phyloP scores from a whole-genome alignment of 2,888 invertebrate species.

The Drosophila algonquin region DNA sequence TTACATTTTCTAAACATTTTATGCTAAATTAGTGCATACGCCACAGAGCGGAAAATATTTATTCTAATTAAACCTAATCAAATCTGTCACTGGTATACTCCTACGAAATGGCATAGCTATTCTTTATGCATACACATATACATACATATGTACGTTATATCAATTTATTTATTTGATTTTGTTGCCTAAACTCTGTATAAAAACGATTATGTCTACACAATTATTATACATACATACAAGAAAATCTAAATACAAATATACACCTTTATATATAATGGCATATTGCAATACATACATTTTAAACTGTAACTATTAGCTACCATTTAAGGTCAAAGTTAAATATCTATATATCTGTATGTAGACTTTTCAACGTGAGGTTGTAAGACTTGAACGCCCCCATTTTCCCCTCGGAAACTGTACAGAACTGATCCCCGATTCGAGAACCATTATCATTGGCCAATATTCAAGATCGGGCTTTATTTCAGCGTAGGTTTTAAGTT shows the following conservation, averaged over 20 bases:
- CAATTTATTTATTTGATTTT: slow-evolving; percentile 41
- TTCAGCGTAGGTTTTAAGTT: slow-evolving; percentile 2
- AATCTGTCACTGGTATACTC: slow-evolving; percentile 54
- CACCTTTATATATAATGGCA: slow-evolving; percentile 32
- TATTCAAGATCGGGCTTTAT: slow-evolving; percentile 2
- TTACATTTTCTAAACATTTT: slow-evolving; percentile 52
- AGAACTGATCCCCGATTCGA: slow-evolving; percentile 20
- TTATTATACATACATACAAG: slow-evolving; percentile 6
- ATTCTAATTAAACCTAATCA: slow-evolving; percentile 57
- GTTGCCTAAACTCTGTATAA: slow-evolving; percentile 31
- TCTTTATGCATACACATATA: slow-evolving; percentile 50
- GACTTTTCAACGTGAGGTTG: slow-evolving; percentile 51
- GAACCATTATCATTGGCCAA: slow-evolving; percentile 14
- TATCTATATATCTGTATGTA: slow-evolving; percentile 33
- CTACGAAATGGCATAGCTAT: slow-evolving; percentile 69
- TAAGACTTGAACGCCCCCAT: slow-evolving; percentile 30
- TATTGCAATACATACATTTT: slow-evolving; percentile 52
- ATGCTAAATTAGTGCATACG: slow-evolving; percentile 60
- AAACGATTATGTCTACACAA: slow-evolving; percentile 36
- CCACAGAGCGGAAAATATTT: slow-evolving; percentile 63
- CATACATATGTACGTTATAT: slow-evolving; percentile 9
- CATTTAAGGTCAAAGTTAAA: slow-evolving; percentile 38
- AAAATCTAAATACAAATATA: slow-evolving; percentile 11
- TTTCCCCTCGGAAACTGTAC: slow-evolving; percentile 37
- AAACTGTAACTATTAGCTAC: slow-evolving; percentile 32